phyloP scores from a whole-genome alignment of 35 echinoderm and acorn worm species.

The Heliocidaris tuberculata region DNA sequence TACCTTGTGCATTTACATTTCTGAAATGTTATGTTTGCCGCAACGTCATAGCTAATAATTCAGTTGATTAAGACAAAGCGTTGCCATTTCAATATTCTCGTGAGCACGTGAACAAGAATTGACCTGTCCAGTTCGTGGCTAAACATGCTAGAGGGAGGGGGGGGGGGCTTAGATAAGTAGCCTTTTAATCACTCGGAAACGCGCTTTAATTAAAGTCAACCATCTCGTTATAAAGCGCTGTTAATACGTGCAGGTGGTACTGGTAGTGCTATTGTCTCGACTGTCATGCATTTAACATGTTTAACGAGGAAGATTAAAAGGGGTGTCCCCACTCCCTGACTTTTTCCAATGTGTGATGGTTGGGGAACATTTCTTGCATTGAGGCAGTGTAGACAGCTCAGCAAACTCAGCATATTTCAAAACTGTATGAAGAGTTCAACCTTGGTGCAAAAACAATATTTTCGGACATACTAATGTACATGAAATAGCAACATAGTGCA shows the following conservation, averaged over 20 bases:
- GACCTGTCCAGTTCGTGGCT: not conserved
- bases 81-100: not conserved
- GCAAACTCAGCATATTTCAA: too few species aligned
- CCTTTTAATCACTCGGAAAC: constrained; percentile 39
- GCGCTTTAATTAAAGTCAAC: constrained; percentile 47
- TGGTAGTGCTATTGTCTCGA: not conserved
- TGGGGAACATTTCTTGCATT: too few species aligned
- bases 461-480: too few species aligned
- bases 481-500: too few species aligned
- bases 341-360: too few species aligned
- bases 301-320: not conserved
- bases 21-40: too few species aligned
- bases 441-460: too few species aligned
- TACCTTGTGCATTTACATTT: too few species aligned
- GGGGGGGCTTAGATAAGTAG: not conserved
- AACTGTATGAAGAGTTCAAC: too few species aligned
- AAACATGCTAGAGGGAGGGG: not conserved
- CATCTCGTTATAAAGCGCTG: not conserved
- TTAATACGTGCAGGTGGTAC: not conserved
- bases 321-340: not conserved
- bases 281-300: not conserved
- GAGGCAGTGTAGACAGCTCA: too few species aligned
- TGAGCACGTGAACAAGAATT: not conserved
- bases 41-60: not conserved
- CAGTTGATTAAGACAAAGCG: not conserved